Evolutionary conservation across 2,888 invertebrate genomes (phyloP), one percentile per base, ranked within the genome.

Genomic region (Noctuana brunneofusca): DNA sequence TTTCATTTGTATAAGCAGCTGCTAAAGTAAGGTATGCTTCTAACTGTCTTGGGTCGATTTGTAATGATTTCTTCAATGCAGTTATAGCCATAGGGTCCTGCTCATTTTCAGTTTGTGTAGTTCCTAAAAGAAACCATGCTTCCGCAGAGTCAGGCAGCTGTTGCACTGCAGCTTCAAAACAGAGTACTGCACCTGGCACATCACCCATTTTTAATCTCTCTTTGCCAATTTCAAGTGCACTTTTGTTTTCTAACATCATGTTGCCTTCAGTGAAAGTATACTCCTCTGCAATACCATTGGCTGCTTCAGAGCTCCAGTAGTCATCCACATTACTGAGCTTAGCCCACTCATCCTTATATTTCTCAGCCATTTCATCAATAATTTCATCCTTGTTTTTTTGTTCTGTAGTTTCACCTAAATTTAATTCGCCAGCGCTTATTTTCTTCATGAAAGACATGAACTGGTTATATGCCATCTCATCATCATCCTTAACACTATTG

Each of bases 71-170:
- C 78, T 96, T 96, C 30, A 99, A 91, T 0, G 99, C 99, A 50
- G 96, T 94, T 74, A 99, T 99, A 9, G 98, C 98, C 71, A 95
- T 92, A 2, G 97, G 96, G 86, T 99, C 99, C 89, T 96, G 98
- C 91, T 99, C 99, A 90, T 99, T 99, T 92, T 99, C 98, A 41
- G 99, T 98, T 84, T 99, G 98, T 30, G 98, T 96, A 57, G 96
- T 96, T 9, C 98, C 98, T 52, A 98, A 89, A 35, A 96, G 89
- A 66, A 96, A 94, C 98, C 98, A 98, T 0, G 96, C 96, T 84
- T 97, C 96, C 0, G 94, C 92, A 75, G 96, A 96, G 55, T 95
- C 92, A 1, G 96, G 94, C 54, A 96, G 93, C 78, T 97, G 95
- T 76, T 96, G 96, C 2, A 95, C 97, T 9, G 99, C 98, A 56